phyloP scores from a whole-genome alignment of 2,888 invertebrate genomes.

The Baccha elongata region DNA sequence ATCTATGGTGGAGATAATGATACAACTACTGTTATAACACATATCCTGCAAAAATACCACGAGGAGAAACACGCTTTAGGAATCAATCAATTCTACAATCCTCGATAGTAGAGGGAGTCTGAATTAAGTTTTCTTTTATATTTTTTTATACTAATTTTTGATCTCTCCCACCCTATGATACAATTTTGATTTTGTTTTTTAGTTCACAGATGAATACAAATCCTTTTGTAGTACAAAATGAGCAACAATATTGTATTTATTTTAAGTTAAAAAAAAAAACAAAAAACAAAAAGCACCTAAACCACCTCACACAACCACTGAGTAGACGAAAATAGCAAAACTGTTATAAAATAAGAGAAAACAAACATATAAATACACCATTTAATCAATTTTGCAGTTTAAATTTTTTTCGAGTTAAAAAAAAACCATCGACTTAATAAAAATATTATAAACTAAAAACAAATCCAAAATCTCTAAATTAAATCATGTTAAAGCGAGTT shows the following conservation, averaged over 20 bases:
- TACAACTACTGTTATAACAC: constrained; percentile 86
- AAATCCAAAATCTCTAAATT: too few relatives aligned
- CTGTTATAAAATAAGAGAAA: too few relatives aligned
- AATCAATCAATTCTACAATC: constrained; percentile 83
- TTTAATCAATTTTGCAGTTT: too few relatives aligned
- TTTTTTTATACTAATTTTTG: background rate
- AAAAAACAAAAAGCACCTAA: constrained; percentile 4
- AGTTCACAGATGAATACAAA: constrained; percentile 20
- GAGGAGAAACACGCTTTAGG: constrained; percentile 85
- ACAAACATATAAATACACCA: too few relatives aligned
- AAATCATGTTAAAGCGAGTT: too few relatives aligned
- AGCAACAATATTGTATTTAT: constrained; percentile 25
- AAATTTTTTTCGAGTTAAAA: too few relatives aligned
- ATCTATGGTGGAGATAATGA: constrained; percentile 88
- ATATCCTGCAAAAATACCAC: constrained; percentile 86
- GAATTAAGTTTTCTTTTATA: background rate
- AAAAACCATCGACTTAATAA: too few relatives aligned
- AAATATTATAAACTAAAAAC: too few relatives aligned
- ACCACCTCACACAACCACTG: constrained; percentile 4
- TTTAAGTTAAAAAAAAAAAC: background rate
- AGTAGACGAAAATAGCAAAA: constrained; percentile 10
- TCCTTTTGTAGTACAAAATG: constrained; percentile 49
- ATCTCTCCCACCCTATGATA: constrained; percentile 45
- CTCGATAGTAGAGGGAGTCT: constrained; percentile 77
- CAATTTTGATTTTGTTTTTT: background rate